phyloP scores from a whole-genome alignment of 2,113 vertebrate genomes.

The Proteles cristata region DNA sequence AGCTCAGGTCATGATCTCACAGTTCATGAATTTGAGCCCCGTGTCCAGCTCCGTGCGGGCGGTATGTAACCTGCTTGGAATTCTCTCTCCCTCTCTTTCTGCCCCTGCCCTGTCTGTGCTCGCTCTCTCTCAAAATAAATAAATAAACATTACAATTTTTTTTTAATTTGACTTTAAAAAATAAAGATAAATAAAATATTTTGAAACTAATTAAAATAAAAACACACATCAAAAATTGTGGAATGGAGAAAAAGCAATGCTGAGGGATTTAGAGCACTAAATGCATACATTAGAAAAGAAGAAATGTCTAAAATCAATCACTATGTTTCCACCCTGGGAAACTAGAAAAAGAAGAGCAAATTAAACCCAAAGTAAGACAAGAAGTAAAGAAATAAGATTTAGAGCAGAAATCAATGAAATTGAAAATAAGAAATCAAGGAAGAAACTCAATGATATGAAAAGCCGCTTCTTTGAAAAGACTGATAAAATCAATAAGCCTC shows the following conservation, averaged over 20 bases:
- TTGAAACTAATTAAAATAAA: neutral
- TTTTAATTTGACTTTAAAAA: too few species aligned
- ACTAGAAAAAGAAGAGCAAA: neutral
- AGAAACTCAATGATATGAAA: neutral
- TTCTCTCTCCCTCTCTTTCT: too few species aligned
- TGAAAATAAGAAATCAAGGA: neutral
- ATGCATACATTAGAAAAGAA: neutral
- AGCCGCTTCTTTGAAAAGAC: neutral
- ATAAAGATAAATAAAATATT: neutral
- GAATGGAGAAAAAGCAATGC: neutral
- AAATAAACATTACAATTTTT: too few species aligned
- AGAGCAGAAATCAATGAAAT: neutral
- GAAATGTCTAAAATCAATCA: neutral
- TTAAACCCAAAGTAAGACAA: neutral
- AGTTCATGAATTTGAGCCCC: too few species aligned
- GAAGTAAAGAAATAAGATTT: neutral
- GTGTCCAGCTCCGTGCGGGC: too few species aligned
- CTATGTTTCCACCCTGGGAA: neutral
- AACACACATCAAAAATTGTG: neutral
- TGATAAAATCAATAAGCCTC: neutral
- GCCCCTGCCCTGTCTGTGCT: too few species aligned
- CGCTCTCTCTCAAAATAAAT: too few species aligned
- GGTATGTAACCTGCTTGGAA: too few species aligned
- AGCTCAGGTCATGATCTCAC: too few species aligned
- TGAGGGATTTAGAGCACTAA: neutral